Base-by-base conservation (phyloP, 2,113 vertebrate genomes). In the Anguilla rostrata region DNA sequence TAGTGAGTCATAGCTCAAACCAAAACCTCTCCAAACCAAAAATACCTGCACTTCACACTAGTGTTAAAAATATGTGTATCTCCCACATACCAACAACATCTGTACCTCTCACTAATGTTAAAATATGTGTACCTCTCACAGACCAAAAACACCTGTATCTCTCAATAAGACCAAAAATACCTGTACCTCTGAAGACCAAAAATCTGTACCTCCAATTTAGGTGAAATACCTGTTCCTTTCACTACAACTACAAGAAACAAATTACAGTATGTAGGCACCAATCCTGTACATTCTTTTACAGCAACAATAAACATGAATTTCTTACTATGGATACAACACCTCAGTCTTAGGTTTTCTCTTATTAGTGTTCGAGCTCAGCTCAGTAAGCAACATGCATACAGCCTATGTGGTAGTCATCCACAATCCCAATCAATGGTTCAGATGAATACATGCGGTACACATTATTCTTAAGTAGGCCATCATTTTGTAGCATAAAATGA, bases 401-500 rank as follows among this genome's bases (percentile, higher is more conserved):
- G 43, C 8, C n/a, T 75, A 75, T 75, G 26, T 75, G 26, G 66
- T 75, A 7, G 71, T 12, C n/a, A 12, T 6, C 11, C 71, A 75
- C n/a, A 12, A 75, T 75, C 26, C n/a, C 34, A 11, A 75, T 75
- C 71, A 75, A 75, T 75, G 71, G 18, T 66, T 20, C 60, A 22
- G 60, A 29, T n/a, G n/a, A 75, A 75, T 34, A 75, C 71, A 34
- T 75, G 71, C 11, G 71, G 71, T 12, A 75, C 8, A 26, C 71
- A 75, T 75, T 75, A 75, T 34, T 75, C 29, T 78, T 40, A 85
- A 85, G 63, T 11, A 78, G 71, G 84, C 84, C 39, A 66, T 84
- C 11, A 84, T 53, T 46, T 57, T 40, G 83, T 40, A 39, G 56
- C 57, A 41, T 57, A 84, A 84, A 57, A 46, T 39, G 9, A 60